Evolutionary conservation across 2,113 vertebrate species (phyloP), one percentile per base, ranked within the genome.

Genomic region (Osmerus eperlanus): DNA sequence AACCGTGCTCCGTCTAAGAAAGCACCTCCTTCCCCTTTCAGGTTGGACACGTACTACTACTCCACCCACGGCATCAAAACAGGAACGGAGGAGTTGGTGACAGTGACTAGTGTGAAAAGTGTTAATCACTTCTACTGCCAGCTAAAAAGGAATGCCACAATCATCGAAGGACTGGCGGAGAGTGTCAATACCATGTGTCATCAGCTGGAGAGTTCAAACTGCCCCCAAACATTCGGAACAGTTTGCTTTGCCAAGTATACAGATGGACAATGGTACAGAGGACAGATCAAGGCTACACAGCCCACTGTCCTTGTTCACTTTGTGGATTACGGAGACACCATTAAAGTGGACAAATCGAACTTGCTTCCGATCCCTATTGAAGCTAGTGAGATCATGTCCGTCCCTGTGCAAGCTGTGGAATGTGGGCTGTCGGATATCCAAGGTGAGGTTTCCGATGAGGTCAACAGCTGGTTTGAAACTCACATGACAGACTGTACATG

Each of bases 261-360:
- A 0, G 95, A 99, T 73, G 89, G 90, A 36, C 85, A 90, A 18
- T 99, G 97, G 97, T 97, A 97, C 29, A 93, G 97, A 67, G 96
- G 91, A 18, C 77, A 94, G 47, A 88, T 96, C 68, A 87, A 71
- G 51, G 87, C 90, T 71, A 84, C 79, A 78, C 83, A 90, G 0
- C 90, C 93, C 6, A 85, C 70, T 0, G 77, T 82, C 12, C 68
- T 89, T 52, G 90, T 98, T 16, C 91, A 97, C 60, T 98, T 98
- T 92, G 96, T 99, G 77, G 97, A 99, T 88, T 98, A 95, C 80
- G 97, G 97, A 0, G 93, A 98, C 81, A 93, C 89, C 4, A 84
- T 93, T 55, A 67, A 85, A 21, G 79, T 95, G 54, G 83, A 90
- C 8, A 81, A 83, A 53, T 90, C 91, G 6, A 80, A 94, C 58